Conservation (phyloP, 2,888 invertebrate genomes). For the Cosmopolites sordidus region DNA sequence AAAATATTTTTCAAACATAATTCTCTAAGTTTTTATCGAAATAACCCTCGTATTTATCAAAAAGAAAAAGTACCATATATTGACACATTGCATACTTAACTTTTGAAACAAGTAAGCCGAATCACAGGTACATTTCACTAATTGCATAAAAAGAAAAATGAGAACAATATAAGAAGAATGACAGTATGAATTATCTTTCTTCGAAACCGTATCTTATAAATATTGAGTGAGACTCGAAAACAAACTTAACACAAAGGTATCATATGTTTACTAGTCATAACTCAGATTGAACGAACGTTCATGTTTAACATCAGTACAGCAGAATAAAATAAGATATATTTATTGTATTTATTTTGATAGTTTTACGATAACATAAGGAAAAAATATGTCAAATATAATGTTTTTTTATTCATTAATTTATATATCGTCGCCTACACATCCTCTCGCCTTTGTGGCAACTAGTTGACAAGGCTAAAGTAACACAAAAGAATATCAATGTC, state of each 20-base stretch:
- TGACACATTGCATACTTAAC: too few species aligned
- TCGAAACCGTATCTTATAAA: background rate
- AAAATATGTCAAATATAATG: background rate
- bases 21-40: too few species aligned
- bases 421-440: constrained; percentile 14
- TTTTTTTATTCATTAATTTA: constrained; percentile 3
- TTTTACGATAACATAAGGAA: background rate
- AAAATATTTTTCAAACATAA: too few species aligned
- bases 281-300: too few species aligned
- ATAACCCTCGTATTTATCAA: too few species aligned
- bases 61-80: too few species aligned
- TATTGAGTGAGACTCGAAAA: background rate
- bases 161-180: background rate
- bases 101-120: too few species aligned
- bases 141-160: background rate
- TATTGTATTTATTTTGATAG: background rate
- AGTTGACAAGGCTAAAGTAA: constrained; percentile 23
- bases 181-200: background rate
- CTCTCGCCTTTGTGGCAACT: constrained; percentile 23
- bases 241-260: background rate
- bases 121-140: background rate
- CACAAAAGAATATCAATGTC: constrained; percentile 28
- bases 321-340: background rate
- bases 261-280: background rate
- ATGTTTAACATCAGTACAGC: too few species aligned